Evolutionary conservation across 2,797 vertebrate species (phyloP), one percentile per base, ranked within the genome.

Genomic region (Lycodopsis pacificus): DNA sequence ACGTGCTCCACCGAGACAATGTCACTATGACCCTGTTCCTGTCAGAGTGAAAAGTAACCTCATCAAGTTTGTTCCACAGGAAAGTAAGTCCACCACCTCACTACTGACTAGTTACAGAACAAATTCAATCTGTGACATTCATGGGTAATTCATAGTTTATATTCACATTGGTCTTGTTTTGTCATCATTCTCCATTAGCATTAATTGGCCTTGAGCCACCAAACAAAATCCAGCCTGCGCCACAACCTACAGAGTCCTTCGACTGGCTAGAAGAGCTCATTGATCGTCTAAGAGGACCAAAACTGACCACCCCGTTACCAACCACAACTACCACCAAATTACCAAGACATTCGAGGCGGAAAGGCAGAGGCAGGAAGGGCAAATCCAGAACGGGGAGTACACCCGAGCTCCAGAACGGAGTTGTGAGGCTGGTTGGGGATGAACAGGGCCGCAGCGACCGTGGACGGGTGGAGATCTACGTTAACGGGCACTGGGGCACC

Each of bases 1-100:
- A 92, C 97, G 97, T 38, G 97, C 97, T 15, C 94, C 97, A 27
- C 98, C 98, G 0, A 93, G 96, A 90, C 96, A 96, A 65, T 99
- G 98, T 86, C 94, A 80, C 75, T 95, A 96, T 66, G 93, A 96
- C 22, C 96, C 96, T 0, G 74, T 84, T 10, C 95, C 95, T 71
- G 97, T 99, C 79, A 94, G 90, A 91, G 95, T 97, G 40, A 98
- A 94, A 90, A 96, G 97, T 88, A 95, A 86, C 32, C 91, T 94
- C 65, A 87, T 97, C 76, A 91, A 68, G 0, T 99, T 99, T 84
- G 88, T 95, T 85, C 96, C 97, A 22, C 96, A 96, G 83, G 97
- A 98, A 95, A 95, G 98, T 99, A 92, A 96, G 97, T 97, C 32
- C 11, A 42, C 4, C 0, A 58, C 3, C 7, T 36, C 30, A 61